A percentile compares a stretch with the other conserved stretches of the same genome.
These are phyloP conservation scores for Cephus cinctus DNA, from an alignment of 1,140 invertebrate species.

Conservation along the genomic window DNA sequence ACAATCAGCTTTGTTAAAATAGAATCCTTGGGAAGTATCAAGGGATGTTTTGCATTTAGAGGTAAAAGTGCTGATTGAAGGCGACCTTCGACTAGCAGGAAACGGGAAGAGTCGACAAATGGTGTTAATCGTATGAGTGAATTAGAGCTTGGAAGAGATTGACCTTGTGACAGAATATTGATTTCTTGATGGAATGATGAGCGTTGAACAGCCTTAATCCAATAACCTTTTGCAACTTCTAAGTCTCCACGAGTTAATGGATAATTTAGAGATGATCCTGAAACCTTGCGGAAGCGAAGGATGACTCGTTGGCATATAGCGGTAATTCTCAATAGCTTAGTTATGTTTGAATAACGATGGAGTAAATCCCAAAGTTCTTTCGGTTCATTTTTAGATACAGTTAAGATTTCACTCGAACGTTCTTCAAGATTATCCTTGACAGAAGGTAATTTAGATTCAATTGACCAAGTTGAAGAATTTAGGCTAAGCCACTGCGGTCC, in stretches of 20 bases:
- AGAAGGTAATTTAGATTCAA: neutral
- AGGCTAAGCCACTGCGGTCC: slow-evolving; percentile 4
- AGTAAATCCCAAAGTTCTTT: no score
- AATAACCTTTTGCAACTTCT: neutral
- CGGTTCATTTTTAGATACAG: no score
- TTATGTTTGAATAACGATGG: no score
- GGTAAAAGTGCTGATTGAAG: slow-evolving; percentile 1
- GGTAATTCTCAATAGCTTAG: no score
- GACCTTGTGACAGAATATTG: neutral
- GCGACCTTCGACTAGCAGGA: slow-evolving; percentile 19
- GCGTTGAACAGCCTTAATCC: neutral
- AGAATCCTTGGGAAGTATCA: slow-evolving; percentile 14
- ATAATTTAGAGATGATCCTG: neutral
- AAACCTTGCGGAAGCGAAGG: neutral
- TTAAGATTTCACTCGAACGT: neutral
- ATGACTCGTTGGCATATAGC: no score
- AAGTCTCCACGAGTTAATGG: slow-evolving; percentile 1
- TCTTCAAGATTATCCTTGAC: neutral
- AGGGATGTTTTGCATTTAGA: slow-evolving; percentile 17
- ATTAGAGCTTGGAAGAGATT: neutral
- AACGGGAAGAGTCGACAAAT: slow-evolving; percentile 7
- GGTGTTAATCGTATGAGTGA: slow-evolving; percentile 1
- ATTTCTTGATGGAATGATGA: neutral
- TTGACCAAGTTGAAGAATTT: neutral
- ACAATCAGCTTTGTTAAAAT: slow-evolving; percentile 19